These are phyloP conservation scores for Andrena chrysosceles DNA, from an alignment of 2,888 invertebrate species.

Conservation along the genomic window DNA sequence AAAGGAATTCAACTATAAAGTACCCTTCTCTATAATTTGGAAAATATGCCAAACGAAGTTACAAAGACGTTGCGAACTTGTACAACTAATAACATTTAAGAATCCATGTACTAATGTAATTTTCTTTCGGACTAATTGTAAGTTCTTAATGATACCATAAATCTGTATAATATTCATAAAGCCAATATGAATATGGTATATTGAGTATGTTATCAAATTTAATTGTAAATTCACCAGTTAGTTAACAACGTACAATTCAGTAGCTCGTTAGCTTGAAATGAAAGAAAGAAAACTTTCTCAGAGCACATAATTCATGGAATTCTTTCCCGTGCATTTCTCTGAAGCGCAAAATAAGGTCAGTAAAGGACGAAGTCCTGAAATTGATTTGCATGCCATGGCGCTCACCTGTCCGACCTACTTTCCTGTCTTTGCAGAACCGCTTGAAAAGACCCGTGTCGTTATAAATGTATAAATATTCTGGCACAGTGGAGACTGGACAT, in stretches of 20 bases:
- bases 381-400: constrained; percentile 59
- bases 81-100: no score
- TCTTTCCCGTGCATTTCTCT: background rate
- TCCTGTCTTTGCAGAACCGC: constrained; percentile 18
- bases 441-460: constrained; percentile 21
- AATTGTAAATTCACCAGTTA: background rate
- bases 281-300: background rate
- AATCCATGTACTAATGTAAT: no score
- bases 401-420: constrained; percentile 61
- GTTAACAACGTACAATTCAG: background rate
- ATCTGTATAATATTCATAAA: no score
- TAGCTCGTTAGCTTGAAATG: background rate
- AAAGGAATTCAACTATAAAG: background rate
- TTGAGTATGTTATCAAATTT: no score
- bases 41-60: no score
- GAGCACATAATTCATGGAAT: background rate
- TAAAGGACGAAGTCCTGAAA: constrained; percentile 52
- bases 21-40: no score
- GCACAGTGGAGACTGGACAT: background rate
- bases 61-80: no score
- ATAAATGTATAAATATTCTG: constrained; percentile 19
- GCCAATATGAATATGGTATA: no score
- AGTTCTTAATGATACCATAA: no score
- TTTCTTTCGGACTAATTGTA: no score
- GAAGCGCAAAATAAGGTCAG: constrained; percentile 37